Evolutionary conservation across 2,797 vertebrate genomes (phyloP).

Genomic region (Trachops cirrhosus): DNA sequence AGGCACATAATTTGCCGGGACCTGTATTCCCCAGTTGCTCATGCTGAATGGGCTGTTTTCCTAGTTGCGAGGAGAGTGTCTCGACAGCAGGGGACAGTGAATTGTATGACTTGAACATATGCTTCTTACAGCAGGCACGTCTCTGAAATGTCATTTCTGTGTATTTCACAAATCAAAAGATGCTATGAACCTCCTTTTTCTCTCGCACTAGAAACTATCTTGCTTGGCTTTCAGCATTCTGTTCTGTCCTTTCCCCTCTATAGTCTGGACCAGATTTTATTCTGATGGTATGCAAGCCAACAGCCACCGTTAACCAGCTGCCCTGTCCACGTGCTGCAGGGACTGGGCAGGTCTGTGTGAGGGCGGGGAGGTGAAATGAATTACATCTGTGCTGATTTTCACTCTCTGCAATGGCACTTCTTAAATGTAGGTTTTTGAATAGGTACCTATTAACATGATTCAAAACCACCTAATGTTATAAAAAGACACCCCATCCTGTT

Average conservation of each 20-base stretch:
- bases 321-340: not conserved
- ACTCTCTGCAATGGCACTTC: not conserved
- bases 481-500: not conserved
- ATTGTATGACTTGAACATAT: not conserved
- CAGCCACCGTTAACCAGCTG: not conserved
- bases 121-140: not conserved
- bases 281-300: not conserved
- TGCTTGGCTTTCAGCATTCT: not conserved
- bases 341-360: not conserved
- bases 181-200: not conserved
- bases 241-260: not conserved
- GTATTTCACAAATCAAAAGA: conserved; percentile 24
- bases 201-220: not conserved
- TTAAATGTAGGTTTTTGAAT: not conserved
- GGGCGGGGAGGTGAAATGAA: not conserved
- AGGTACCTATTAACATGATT: not conserved
- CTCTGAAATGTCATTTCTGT: conserved; percentile 28
- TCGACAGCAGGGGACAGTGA: not conserved
- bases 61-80: not conserved
- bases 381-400: not conserved
- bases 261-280: not conserved
- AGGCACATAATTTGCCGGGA: conserved; percentile 62
- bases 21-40: conserved; percentile 46
- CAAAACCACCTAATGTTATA: not conserved
- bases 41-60: not conserved